Evolutionary conservation across 2,113 vertebrate species (phyloP).

Genomic region (Scopus umbretta): DNA sequence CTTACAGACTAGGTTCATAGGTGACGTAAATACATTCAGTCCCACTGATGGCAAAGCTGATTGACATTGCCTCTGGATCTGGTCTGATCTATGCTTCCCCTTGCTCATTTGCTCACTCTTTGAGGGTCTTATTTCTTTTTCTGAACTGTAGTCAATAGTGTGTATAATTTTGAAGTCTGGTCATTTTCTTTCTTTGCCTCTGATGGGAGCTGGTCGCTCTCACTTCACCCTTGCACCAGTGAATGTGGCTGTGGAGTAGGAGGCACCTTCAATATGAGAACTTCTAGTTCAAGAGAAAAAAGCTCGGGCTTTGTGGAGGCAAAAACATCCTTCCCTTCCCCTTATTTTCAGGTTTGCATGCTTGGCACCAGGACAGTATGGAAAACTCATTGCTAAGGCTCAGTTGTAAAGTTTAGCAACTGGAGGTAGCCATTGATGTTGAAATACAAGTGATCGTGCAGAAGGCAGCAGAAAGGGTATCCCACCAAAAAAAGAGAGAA

Average conservation of each 20-base stretch:
- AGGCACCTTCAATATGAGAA: not conserved
- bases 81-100: not conserved
- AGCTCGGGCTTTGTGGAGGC: not conserved
- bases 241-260: not conserved
- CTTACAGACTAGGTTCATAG: not conserved
- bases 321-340: not conserved
- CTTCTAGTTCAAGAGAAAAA: not conserved
- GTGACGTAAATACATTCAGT: not conserved
- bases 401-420: not conserved
- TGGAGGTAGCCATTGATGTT: not conserved
- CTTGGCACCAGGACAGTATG: not conserved
- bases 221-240: not conserved
- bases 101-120: not conserved
- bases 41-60: not conserved
- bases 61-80: not conserved
- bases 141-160: not conserved
- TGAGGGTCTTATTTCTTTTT: not conserved
- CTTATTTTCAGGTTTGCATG: not conserved
- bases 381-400: not conserved
- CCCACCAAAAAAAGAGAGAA: not conserved
- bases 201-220: not conserved
- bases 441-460: not conserved
- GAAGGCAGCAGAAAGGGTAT: not conserved
- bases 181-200: not conserved
- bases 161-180: not conserved